Evolutionary conservation across 2,113 vertebrate species (phyloP), one percentile per base, ranked within the genome.

Genomic region (Irena cyanogastra): DNA sequence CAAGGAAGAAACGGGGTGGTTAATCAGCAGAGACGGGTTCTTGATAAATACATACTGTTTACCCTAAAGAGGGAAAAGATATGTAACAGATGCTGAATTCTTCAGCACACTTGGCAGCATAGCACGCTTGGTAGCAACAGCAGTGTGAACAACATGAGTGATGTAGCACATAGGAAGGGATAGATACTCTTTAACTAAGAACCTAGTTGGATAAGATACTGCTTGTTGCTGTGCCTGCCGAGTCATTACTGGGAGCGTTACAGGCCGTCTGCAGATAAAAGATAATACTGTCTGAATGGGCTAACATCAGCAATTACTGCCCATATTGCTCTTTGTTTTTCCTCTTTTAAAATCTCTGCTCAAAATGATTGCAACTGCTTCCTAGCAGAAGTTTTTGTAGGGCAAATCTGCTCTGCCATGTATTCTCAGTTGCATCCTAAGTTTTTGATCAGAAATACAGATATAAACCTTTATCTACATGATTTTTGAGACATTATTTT

Each of bases 181-280:
- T 47, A 16, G 83, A 61, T 50, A 11, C 50, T 64, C 68, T 84
- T 76, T 83, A 92, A 61, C 33, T 37, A 66, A 92, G 81, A 83
- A 90, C 20, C 17, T 42, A 28, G 66, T 20, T 69, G 33, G 68
- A 87, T 81, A 92, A 69, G 53, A 59, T 76, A 44, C 47, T 86
- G 16, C 71, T 93, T 83, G 59, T 92, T 96, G 83, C 92, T 77
- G 96, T 94, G 90, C 85, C 77, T 87, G 64, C 82, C 30, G 35
- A 81, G 57, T 70, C 49, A 19, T 90, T 93, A 53, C 64, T 42
- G 35, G 42, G 59, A 44, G 31, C 2, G 4, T 87, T 87, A 78
- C 41, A 81, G 49, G 52, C 52, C 84, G 52, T 57, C 64, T 79
- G 18, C 54, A 77, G 49, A 79, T 56, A 69, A 86, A 94, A 93